Conservation (phyloP, 2,797 vertebrate species). For the Oreonectes daqikongensis region DNA sequence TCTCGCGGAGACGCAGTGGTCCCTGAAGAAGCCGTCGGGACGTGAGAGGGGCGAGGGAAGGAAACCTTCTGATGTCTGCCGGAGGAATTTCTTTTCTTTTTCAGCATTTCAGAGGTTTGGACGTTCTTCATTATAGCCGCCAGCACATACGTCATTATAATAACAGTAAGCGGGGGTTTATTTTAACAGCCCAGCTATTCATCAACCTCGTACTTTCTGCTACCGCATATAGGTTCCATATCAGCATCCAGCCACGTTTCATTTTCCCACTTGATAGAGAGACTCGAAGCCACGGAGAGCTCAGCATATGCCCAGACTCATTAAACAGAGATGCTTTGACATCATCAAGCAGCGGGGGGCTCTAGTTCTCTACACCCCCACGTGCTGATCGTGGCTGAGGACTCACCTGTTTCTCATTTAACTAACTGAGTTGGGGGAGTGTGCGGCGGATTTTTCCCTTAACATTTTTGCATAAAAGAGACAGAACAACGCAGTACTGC, state of each 20-base stretch:
- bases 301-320: conserved; percentile 23
- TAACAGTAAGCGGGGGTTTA: conserved; percentile 67
- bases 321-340: conserved; percentile 39
- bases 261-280: conserved; percentile 23
- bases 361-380: conserved; percentile 13
- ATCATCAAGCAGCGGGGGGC: conserved; percentile 9
- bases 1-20: conserved; percentile 63
- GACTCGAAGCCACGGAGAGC: conserved; percentile 26
- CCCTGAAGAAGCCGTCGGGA: conserved; percentile 53
- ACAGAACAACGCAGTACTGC: conserved; percentile 64
- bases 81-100: conserved; percentile 52
- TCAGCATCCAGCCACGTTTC: conserved; percentile 52
- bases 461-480: conserved; percentile 67
- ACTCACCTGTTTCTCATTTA: conserved; percentile 74
- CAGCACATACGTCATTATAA: conserved; percentile 65
- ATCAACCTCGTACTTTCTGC: conserved; percentile 63
- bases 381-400: conserved; percentile 27
- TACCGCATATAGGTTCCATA: conserved; percentile 63
- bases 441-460: conserved; percentile 62
- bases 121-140: conserved; percentile 57
- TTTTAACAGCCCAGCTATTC: conserved; percentile 68
- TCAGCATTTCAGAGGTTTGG: conserved; percentile 36
- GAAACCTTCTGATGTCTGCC: conserved; percentile 42
- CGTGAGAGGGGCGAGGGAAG: conserved; percentile 35
- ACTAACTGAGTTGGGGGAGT: conserved; percentile 70